Conservation (phyloP, 2,888 invertebrate species). For the Diaperis boleti region DNA sequence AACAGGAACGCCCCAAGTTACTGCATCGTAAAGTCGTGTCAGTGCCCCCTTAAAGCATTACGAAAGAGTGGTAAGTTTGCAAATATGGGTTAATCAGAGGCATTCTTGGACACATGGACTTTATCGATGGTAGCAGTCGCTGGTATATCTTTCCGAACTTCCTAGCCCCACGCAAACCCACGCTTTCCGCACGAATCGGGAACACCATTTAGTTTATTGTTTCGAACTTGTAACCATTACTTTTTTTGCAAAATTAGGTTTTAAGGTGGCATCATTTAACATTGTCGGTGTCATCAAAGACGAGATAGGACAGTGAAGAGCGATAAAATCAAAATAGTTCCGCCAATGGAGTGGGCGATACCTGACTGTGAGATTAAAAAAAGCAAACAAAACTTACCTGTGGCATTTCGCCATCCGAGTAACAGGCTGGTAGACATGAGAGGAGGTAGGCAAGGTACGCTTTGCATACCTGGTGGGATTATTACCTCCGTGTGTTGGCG, state of each 20-base stretch:
- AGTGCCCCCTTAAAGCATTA: slow-evolving; percentile 21
- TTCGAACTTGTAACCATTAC: slow-evolving; percentile 18
- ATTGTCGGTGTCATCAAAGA: neutral
- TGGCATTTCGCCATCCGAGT: slow-evolving; percentile 54
- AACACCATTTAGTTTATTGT: slow-evolving; percentile 12
- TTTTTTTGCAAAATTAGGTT: slow-evolving; percentile 10
- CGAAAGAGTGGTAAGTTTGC: slow-evolving; percentile 16
- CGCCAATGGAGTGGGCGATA: no score
- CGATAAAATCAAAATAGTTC: neutral
- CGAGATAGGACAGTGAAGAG: neutral
- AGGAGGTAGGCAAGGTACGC: slow-evolving; percentile 44
- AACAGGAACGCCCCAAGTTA: slow-evolving; percentile 4
- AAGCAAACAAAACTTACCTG: slow-evolving; percentile 56
- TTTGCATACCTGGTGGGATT: slow-evolving; percentile 49
- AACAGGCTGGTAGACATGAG: slow-evolving; percentile 53
- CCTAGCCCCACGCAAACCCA: slow-evolving; percentile 40
- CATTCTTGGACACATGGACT: slow-evolving; percentile 13
- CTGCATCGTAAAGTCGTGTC: slow-evolving; percentile 19
- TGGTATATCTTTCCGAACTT: slow-evolving; percentile 29
- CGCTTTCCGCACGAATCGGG: slow-evolving; percentile 33
- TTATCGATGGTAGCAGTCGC: slow-evolving; percentile 26
- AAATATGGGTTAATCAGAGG: slow-evolving; percentile 35
- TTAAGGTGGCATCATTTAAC: neutral
- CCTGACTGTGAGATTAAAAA: slow-evolving; percentile 20
- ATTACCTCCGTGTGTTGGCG: slow-evolving; percentile 22